Base-by-base conservation (phyloP, 2,113 vertebrate genomes). In the Oenanthe oenanthe region DNA sequence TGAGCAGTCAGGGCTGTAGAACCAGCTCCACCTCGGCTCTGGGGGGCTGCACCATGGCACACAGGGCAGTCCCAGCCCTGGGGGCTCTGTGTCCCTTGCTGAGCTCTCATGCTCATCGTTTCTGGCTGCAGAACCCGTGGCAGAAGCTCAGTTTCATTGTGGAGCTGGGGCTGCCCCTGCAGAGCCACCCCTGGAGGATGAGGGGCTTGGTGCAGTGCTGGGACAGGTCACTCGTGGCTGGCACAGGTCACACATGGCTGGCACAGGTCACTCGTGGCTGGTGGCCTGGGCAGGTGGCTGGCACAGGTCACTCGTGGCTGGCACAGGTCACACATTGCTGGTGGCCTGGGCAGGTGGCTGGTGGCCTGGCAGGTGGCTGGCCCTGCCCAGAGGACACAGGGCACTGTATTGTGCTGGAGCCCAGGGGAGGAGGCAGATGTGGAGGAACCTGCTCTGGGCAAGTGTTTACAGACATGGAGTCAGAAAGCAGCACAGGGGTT, bases 101-200 rank as follows among this genome's bases (percentile, higher is more conserved):
- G 73, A 1, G 25, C 7, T 38, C 22, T 11, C 5, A 0, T 8
- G 42, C 19, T 31, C 2, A 0, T 1, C 0, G 0, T 12, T 36
- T 11, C 36, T 36, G 57, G 34, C 10, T 18, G 7, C 3, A 24
- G 32, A 16, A 17, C 34, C 24, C 4, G 7, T 2, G 17, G 71
- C 54, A 76, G 58, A 6, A 61, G 62, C 36, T 42, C 25, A 5
- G 76, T 7, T 13, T 6, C 7, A 0, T 1, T 6, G 0, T 2
- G 31, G 38, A 19, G 67, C 12, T 28, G 65, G 40, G 4, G 0
- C 29, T 2, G 4, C 24, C 54, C 9, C 47, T 10, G 28, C 31
- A 6, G 34, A 36, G 34, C 34, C 43, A 5, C 22, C 16, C 25
- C 15, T 9, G 0, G 4, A 7, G 36, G 28, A 3, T 1, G 1